phyloP scores from a whole-genome alignment of 2,113 vertebrate species.

The Gila orcuttii region DNA sequence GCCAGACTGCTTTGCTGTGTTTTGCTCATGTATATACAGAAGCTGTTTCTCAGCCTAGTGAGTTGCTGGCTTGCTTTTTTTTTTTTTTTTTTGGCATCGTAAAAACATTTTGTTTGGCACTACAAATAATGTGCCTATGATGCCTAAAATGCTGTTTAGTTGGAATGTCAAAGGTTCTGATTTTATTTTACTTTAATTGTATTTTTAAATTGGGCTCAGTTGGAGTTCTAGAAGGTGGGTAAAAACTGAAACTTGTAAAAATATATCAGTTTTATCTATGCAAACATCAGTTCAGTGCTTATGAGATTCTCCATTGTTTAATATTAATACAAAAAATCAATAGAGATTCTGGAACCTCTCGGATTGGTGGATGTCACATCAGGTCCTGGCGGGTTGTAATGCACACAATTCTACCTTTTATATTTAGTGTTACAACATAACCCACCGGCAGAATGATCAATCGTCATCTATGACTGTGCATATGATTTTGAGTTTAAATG shows the following conservation, averaged over 20 bases:
- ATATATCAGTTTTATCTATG: background rate
- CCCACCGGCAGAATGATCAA: too few relatives aligned
- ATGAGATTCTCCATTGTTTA: too few relatives aligned
- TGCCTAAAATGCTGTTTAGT: background rate
- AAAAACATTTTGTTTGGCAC: background rate
- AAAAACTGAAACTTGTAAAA: background rate
- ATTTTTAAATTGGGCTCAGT: background rate
- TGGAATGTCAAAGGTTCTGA: too few relatives aligned
- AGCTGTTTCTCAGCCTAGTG: background rate
- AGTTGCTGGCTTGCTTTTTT: background rate
- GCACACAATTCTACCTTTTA: too few relatives aligned
- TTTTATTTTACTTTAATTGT: background rate
- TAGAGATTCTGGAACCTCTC: too few relatives aligned
- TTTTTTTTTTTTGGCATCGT: background rate
- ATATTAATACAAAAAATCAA: too few relatives aligned
- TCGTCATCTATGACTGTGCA: too few relatives aligned
- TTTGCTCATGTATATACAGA: background rate
- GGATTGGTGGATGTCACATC: too few relatives aligned
- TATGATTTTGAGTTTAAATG: too few relatives aligned
- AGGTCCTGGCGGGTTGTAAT: too few relatives aligned
- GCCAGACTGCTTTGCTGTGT: slow-evolving; percentile 5
- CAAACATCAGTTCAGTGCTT: background rate
- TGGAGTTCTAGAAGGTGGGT: background rate
- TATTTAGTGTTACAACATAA: too few relatives aligned
- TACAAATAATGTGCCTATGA: background rate